Evolutionary conservation across 2,888 invertebrate species (phyloP).

Genomic region (Nesidiocoris tenuis): DNA sequence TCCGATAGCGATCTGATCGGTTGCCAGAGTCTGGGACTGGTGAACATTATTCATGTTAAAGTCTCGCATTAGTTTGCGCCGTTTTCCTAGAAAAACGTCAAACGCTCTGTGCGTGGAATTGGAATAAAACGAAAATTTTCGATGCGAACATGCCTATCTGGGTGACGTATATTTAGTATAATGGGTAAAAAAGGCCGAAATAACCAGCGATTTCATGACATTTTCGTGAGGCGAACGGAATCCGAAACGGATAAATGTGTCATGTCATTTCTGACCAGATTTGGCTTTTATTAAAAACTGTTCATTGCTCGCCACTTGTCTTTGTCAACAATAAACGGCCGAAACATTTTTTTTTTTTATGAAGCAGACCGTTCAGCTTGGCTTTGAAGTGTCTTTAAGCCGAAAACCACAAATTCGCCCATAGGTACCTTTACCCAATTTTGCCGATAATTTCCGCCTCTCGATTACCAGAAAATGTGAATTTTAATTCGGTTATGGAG

Average conservation of each 20-base stretch:
- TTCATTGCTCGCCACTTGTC: background rate
- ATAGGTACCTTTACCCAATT: too few species aligned
- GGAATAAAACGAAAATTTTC: background rate
- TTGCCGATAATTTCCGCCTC: too few species aligned
- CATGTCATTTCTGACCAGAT: background rate
- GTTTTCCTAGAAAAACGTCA: background rate
- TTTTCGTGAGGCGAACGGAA: too few species aligned
- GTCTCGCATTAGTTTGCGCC: background rate
- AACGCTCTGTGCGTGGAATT: background rate
- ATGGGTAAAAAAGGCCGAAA: background rate
- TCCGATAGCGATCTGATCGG: background rate
- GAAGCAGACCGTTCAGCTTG: too few species aligned
- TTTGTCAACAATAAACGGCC: background rate
- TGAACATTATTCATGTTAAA: background rate
- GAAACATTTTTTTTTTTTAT: too few species aligned
- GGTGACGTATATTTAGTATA: too few species aligned
- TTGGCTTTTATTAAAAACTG: background rate
- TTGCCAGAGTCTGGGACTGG: background rate
- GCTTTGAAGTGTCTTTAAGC: too few species aligned
- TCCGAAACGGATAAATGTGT: background rate
- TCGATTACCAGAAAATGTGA: too few species aligned
- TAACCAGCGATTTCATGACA: background rate
- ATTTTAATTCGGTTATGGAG: background rate
- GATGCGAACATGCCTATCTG: too few species aligned
- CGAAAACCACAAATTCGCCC: too few species aligned